Percentiles rank a stretch among this genome's conserved stretches.
These are phyloP conservation scores for Petrophora chlorosata DNA, from an alignment of 2,888 invertebrate species.

Conservation along the genomic window DNA sequence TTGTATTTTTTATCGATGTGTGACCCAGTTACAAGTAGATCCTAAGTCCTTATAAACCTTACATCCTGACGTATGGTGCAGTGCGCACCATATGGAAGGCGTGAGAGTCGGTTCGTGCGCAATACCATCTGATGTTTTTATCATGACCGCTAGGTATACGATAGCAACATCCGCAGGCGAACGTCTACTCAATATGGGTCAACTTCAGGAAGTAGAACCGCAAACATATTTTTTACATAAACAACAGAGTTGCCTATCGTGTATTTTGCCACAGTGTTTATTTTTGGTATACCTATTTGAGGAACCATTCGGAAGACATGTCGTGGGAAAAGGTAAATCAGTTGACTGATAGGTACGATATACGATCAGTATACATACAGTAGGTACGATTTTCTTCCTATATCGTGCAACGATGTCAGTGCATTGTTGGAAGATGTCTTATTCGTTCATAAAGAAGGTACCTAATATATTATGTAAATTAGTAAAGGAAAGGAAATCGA, in stretches of 20 bases:
- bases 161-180: slow-evolving; percentile 72
- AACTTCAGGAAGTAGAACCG: slow-evolving; percentile 75
- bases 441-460: background rate
- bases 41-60: background rate
- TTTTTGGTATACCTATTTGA: background rate
- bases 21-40: no score
- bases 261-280: background rate
- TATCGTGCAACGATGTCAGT: no score
- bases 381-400: no score
- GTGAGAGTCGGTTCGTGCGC: slow-evolving; percentile 46
- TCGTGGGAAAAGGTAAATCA: no score
- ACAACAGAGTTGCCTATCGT: slow-evolving; percentile 17
- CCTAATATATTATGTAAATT: slow-evolving; percentile 2
- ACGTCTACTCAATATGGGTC: slow-evolving; percentile 56
- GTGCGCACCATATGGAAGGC: slow-evolving; percentile 60
- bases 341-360: no score
- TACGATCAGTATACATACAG: no score
- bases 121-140: slow-evolving; percentile 63
- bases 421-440: background rate
- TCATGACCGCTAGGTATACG: slow-evolving; percentile 53
- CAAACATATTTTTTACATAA: slow-evolving; percentile 60
- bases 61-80: slow-evolving; percentile 38
- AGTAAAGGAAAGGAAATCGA: slow-evolving; percentile 14
- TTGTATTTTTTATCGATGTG: no score
- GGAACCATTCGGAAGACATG: no score